phyloP scores from a whole-genome alignment of 2,113 vertebrate species.

The Pollachius pollachius region DNA sequence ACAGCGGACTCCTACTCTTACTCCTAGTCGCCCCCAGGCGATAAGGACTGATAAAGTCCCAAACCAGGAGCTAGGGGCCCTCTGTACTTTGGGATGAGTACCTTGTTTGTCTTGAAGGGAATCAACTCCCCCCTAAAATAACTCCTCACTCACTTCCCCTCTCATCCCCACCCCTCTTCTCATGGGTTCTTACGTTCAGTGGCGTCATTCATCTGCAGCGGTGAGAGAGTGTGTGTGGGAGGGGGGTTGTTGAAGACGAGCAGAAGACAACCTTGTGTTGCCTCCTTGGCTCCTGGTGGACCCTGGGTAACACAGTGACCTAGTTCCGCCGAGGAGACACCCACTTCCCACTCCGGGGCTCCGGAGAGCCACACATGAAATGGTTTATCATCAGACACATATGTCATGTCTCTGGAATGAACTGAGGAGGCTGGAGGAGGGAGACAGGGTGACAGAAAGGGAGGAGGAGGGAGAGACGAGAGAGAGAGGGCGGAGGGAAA shows the following conservation, averaged over 20 bases:
- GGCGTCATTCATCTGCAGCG: constrained; percentile 39
- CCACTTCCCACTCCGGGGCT: constrained; percentile 1
- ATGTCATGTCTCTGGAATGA: neutral
- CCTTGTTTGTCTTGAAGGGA: constrained; percentile 24
- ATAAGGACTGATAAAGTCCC: too few relatives aligned
- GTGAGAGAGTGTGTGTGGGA: constrained; percentile 15
- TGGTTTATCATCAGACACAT: constrained; percentile 13
- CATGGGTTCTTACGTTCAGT: constrained; percentile 19
- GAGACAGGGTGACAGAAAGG: too few relatives aligned
- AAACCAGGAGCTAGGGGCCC: too few relatives aligned
- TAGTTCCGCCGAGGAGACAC: constrained; percentile 37
- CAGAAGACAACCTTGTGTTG: constrained; percentile 26
- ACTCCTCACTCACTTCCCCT: constrained; percentile 14
- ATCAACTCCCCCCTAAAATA: constrained; percentile 14
- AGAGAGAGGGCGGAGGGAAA: too few relatives aligned
- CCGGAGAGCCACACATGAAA: constrained; percentile 35
- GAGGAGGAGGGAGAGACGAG: neutral
- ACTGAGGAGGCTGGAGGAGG: too few relatives aligned
- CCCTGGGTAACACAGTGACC: constrained; percentile 51
- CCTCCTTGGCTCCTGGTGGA: constrained; percentile 41
- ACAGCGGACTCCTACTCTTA: too few relatives aligned
- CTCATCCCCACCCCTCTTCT: neutral
- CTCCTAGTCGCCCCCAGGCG: too few relatives aligned
- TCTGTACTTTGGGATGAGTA: too few relatives aligned
- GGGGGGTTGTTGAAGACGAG: constrained; percentile 26